phyloP scores from a whole-genome alignment of 2,888 invertebrate genomes.

The Caenorhabditis wallacei region DNA sequence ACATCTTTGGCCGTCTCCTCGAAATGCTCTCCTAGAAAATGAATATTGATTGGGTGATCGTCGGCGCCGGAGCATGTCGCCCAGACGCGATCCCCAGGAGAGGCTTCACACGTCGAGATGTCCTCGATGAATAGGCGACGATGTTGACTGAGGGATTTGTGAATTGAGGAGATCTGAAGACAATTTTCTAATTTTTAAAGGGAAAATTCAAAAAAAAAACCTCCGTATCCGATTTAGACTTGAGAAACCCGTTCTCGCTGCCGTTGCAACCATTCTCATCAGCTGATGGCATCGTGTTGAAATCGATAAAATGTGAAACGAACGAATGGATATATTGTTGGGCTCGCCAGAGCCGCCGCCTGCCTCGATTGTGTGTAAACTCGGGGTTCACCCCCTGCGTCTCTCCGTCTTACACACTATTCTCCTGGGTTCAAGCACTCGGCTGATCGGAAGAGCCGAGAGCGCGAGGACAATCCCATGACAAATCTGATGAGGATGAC shows the following conservation, averaged over 20 bases:
- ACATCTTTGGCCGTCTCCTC: constrained; percentile 51
- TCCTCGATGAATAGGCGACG: constrained; percentile 63
- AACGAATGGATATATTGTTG: constrained; percentile 46
- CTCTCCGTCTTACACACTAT: constrained; percentile 1
- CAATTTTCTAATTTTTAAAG: no score
- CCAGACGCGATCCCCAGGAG: constrained; percentile 70
- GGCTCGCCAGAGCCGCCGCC: no score
- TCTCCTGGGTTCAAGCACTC: constrained; percentile 44
- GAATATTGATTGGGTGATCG: constrained; percentile 28
- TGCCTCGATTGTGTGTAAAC: constrained; percentile 54
- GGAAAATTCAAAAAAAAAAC: constrained; percentile 16
- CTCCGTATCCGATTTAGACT: constrained; percentile 57
- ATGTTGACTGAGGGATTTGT: constrained; percentile 20
- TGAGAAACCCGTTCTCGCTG: constrained; percentile 18
- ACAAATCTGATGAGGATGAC: constrained; percentile 44
- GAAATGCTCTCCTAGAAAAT: constrained; percentile 50
- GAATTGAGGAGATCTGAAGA: constrained; percentile 8
- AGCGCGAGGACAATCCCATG: constrained; percentile 59
- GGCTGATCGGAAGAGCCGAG: constrained; percentile 39
- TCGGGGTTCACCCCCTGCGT: constrained; percentile 15
- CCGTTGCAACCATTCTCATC: constrained; percentile 14
- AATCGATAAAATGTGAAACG: constrained; percentile 32
- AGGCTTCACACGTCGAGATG: constrained; percentile 55
- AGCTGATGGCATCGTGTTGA: constrained; percentile 26
- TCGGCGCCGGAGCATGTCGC: constrained; percentile 39